Evolutionary conservation across 2,113 vertebrate species (phyloP).

Genomic region (Pungitius pungitius): DNA sequence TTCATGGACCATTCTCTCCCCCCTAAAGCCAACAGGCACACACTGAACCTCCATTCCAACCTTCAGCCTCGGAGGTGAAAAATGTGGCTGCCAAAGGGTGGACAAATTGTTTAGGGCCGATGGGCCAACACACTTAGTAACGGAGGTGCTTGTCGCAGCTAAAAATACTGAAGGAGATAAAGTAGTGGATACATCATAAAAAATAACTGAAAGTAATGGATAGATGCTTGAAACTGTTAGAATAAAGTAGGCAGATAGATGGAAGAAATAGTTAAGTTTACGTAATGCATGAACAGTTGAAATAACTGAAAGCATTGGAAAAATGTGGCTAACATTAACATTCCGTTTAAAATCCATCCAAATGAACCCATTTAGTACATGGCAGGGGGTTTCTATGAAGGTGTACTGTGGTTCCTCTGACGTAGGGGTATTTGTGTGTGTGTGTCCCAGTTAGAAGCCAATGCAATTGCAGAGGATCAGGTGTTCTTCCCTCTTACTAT

Average conservation of each 20-base stretch:
- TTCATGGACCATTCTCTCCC: neutral
- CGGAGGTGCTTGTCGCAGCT: neutral
- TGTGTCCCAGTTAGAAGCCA: constrained; percentile 2
- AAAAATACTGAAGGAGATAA: neutral
- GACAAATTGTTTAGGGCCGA: too few species aligned
- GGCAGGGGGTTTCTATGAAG: neutral
- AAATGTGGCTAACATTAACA: neutral
- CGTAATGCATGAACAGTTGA: neutral
- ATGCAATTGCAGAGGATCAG: constrained; percentile 46
- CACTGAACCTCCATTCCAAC: neutral
- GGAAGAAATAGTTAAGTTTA: too few species aligned
- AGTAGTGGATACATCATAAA: neutral
- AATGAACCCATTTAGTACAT: neutral
- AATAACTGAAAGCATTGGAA: neutral
- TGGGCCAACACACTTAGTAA: neutral
- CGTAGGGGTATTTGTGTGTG: neutral
- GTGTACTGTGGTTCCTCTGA: neutral
- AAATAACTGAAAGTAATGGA: neutral
- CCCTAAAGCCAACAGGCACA: neutral
- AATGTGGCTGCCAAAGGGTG: neutral
- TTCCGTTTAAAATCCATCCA: neutral
- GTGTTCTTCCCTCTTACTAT: constrained; percentile 31
- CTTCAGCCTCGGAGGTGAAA: neutral
- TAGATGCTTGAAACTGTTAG: neutral
- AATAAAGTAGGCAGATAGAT: neutral